Conservation (phyloP, 1,140 invertebrate species). For the Drosophila auraria region DNA sequence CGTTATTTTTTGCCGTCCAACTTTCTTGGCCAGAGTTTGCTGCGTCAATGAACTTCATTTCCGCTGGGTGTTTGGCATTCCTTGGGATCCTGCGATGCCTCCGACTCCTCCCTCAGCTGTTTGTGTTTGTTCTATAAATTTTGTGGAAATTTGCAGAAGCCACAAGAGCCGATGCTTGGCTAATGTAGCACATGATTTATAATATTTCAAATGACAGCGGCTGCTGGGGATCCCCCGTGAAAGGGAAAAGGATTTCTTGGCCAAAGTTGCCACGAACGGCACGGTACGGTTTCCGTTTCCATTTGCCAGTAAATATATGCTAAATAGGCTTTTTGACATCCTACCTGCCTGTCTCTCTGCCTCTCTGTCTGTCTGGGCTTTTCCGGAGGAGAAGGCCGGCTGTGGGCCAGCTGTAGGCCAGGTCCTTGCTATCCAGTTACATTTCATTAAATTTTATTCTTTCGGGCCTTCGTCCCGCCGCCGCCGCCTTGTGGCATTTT, state of each 20-base stretch:
- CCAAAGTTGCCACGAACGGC: conserved; percentile 20
- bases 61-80: conserved; percentile 21
- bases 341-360: conserved; percentile 50
- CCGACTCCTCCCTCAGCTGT: conserved; percentile 5
- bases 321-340: conserved; percentile 84
- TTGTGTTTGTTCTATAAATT: conserved; percentile 75
- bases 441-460: conserved; percentile 84
- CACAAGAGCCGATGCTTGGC: conserved; percentile 65
- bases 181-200: conserved; percentile 84
- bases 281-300: conserved; percentile 18
- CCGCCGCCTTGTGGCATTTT: conserved; percentile 49
- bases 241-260: conserved; percentile 72
- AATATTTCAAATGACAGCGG: conserved; percentile 78
- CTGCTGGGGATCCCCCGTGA: conserved; percentile 6
- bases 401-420: conserved; percentile 32
- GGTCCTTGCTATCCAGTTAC: conserved; percentile 71
- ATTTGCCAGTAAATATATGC: conserved; percentile 75
- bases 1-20: not conserved
- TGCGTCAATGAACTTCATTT: conserved; percentile 48
- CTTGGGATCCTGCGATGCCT: not conserved
- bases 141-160: conserved; percentile 77
- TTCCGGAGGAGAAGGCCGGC: conserved; percentile 12
- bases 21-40: conserved; percentile 22
- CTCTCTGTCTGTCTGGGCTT: conserved; percentile 26
- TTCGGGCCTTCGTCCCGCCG: conserved; percentile 62